Percentiles rank a stretch among this genome's conserved stretches.
These are phyloP conservation scores for Pterocles orientalis DNA, from an alignment of 2,113 vertebrate genomes.

Conservation along the genomic window DNA sequence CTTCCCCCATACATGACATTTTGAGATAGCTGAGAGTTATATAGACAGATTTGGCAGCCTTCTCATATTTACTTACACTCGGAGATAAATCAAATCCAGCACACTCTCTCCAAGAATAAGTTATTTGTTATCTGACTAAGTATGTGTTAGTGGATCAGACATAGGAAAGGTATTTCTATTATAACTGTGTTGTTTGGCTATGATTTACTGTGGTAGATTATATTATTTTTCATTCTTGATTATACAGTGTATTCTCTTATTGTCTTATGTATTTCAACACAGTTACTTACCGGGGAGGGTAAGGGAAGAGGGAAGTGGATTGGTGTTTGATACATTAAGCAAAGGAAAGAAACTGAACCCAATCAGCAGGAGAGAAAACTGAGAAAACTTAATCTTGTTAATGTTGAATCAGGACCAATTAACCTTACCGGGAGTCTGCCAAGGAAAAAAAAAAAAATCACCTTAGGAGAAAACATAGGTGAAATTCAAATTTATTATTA, in stretches of 20 bases:
- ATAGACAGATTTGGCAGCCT: conserved; percentile 69
- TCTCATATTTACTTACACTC: conserved; percentile 73
- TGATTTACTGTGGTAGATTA: conserved; percentile 54
- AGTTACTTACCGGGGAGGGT: neutral
- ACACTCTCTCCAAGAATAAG: conserved; percentile 69
- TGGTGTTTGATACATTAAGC: neutral
- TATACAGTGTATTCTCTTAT: conserved; percentile 30
- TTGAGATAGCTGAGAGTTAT: conserved; percentile 69
- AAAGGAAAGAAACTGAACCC: neutral
- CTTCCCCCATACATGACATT: conserved; percentile 49
- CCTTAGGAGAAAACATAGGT: neutral
- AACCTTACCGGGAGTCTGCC: neutral
- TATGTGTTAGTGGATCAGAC: conserved; percentile 71
- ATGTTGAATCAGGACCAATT: conserved; percentile 13
- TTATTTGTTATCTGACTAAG: conserved; percentile 76
- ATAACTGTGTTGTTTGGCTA: conserved; percentile 60
- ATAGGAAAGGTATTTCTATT: conserved; percentile 70
- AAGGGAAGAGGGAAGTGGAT: neutral
- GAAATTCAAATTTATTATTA: conserved; percentile 10
- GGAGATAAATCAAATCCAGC: conserved; percentile 70
- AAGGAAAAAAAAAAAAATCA: neutral
- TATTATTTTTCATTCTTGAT: conserved; percentile 66
- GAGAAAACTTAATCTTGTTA: conserved; percentile 5
- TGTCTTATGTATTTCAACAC: conserved; percentile 28
- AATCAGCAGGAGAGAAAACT: neutral